These are phyloP conservation scores for Stichodactyla mertensii DNA, from an alignment of 64 coral and sea anemone genomes.

Conservation along the genomic window DNA sequence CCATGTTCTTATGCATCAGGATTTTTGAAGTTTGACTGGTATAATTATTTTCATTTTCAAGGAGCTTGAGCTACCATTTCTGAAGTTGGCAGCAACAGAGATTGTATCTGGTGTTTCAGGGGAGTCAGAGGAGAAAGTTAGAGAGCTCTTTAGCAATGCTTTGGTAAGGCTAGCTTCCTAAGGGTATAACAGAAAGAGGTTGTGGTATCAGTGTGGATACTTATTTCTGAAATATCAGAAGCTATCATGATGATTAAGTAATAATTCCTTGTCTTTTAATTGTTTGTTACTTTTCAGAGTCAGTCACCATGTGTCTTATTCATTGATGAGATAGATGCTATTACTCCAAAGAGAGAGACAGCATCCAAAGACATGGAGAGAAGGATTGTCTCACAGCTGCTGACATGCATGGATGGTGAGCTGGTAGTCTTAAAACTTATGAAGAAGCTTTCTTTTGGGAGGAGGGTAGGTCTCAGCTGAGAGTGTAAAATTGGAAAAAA, in stretches of 20 bases:
- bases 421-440: background rate
- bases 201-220: too few relatives aligned
- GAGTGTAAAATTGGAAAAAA: too few relatives aligned
- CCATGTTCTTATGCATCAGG: too few relatives aligned
- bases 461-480: too few relatives aligned
- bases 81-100: constrained; percentile 87
- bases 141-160: constrained; percentile 83
- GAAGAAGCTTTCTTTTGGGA: background rate
- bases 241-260: too few relatives aligned
- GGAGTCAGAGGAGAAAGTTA: constrained; percentile 90
- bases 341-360: constrained; percentile 94
- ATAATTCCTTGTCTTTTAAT: background rate
- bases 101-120: constrained; percentile 98
- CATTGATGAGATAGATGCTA: constrained; percentile 95
- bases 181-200: too few relatives aligned
- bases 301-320: constrained; percentile 94
- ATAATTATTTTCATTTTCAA: background rate
- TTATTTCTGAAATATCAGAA: too few relatives aligned
- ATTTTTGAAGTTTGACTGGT: too few relatives aligned
- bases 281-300: constrained; percentile 14
- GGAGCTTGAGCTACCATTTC: constrained; percentile 85
- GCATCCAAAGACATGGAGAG: constrained; percentile 98
- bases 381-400: constrained; percentile 88
- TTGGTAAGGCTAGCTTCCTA: constrained; percentile 44
- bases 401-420: constrained; percentile 96